Evolutionary conservation across 2,113 vertebrate species (phyloP).

Genomic region (Oxygymnocypris stewartii): DNA sequence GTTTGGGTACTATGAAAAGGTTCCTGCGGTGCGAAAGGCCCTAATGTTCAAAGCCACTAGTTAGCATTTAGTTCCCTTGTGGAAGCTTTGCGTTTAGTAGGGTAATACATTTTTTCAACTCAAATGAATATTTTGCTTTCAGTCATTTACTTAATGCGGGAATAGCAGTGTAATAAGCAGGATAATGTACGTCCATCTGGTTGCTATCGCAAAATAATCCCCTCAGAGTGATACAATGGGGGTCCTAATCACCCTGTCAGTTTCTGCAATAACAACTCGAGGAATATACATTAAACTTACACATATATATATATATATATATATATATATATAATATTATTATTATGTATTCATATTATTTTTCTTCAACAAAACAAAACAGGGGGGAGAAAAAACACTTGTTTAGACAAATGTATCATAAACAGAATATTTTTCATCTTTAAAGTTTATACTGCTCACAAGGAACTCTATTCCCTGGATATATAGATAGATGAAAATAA

Average conservation of each 20-base stretch:
- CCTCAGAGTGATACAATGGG: too few relatives aligned
- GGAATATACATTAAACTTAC: too few relatives aligned
- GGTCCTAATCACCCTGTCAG: too few relatives aligned
- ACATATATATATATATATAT: too few relatives aligned
- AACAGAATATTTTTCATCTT: not conserved
- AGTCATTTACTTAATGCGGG: not conserved
- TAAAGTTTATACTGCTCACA: not conserved
- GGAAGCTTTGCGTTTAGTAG: not conserved
- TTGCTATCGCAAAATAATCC: too few relatives aligned
- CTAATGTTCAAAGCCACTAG: not conserved
- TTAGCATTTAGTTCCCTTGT: not conserved
- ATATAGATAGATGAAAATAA: slow-evolving; percentile 26
- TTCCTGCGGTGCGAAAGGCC: too few relatives aligned
- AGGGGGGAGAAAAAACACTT: too few relatives aligned
- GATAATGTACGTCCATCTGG: too few relatives aligned
- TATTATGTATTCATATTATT: too few relatives aligned
- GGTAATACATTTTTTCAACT: not conserved
- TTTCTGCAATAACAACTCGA: too few relatives aligned
- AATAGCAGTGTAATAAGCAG: not conserved
- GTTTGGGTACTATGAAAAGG: too few relatives aligned
- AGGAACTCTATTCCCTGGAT: slow-evolving; percentile 15
- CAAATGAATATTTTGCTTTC: not conserved
- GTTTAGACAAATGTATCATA: not conserved
- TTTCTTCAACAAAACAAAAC: slow-evolving; percentile 5
- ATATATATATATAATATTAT: too few relatives aligned